Evolutionary conservation across 1,140 invertebrate genomes (phyloP).

Genomic region (Chrysomallon squamiferum): DNA sequence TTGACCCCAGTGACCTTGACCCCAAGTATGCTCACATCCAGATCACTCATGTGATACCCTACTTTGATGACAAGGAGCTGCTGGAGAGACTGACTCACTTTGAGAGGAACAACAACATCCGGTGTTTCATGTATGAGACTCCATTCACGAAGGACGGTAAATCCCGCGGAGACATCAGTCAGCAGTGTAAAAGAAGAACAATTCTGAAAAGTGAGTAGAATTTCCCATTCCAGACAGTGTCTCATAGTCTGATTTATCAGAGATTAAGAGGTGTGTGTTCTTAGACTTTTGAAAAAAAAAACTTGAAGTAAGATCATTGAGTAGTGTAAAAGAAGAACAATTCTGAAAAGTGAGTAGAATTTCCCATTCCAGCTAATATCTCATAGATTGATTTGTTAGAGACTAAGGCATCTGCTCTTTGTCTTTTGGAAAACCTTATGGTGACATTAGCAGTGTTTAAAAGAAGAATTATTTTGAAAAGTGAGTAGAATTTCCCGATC

Average conservation of each 20-base stretch:
- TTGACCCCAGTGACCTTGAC: conserved; percentile 79
- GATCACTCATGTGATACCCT: conserved; percentile 85
- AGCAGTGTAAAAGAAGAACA: conserved; percentile 87
- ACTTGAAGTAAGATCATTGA: conserved; percentile 82
- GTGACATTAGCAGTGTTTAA: conserved; percentile 87
- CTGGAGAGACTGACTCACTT: conserved; percentile 73
- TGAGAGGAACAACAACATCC: conserved; percentile 86
- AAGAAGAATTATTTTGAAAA: conserved; percentile 80
- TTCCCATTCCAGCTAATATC: no score
- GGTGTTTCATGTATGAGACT: conserved; percentile 89
- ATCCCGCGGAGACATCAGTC: conserved; percentile 79
- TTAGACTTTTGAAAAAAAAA: no score
- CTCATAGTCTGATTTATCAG: no score
- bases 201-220: conserved; percentile 71
- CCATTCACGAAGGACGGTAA: conserved; percentile 86
- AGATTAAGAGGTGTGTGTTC: no score
- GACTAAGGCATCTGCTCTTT: no score
- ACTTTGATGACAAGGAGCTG: conserved; percentile 76
- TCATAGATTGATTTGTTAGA: no score
- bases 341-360: conserved; percentile 70
- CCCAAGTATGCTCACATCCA: conserved; percentile 87
- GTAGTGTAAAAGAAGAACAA: conserved; percentile 86
- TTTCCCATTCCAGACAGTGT: no score
- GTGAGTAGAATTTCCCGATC: conserved; percentile 34
- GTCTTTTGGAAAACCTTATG: conserved; percentile 75